Evolutionary conservation across 2,888 invertebrate species (phyloP), one percentile per base, ranked within the genome.

Genomic region (Penaeus monodon): DNA sequence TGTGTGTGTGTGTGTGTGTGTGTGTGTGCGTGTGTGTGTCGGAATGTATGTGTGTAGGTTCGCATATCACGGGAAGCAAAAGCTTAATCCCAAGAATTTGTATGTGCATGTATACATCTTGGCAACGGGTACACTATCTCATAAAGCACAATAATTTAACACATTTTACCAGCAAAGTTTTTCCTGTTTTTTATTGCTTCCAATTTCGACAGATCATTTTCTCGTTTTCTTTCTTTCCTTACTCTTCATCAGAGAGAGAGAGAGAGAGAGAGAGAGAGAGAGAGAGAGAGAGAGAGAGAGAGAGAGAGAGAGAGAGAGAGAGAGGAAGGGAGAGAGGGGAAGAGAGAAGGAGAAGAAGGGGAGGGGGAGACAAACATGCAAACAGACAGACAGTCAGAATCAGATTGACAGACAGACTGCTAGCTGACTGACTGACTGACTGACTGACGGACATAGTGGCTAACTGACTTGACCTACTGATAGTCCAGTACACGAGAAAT

Each of bases 241-340:
- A 6, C 38, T 73, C 8, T 73, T 38, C 27, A 33, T 73, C 10
- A 33, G 38, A 7, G 12, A 57, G 57, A 57, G 57, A 57, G 57
- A 73, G 8, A 38, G 20, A 38, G 22, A 29, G 27, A 33, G 73
- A 73, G 38, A 73, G 33, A 33, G 73, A 33, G 24, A 38, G 73
- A 38, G 73, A 33, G 20, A 33, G 33, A 38, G 73, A 38, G 33
- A 7, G 33, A 73, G 73, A 73, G 73, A 33, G 73, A 73, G 73
- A 73, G 73, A 33, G 73, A 73, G 73, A 73, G 73, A 33, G 73
- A 73, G 73, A 73, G 73, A 33, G 73, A 73, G 73, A 73, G 73
- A 33, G 73, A 73, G 73, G 33, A 33, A 33, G 73, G 33, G 73
- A 73, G 33, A 17, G 22, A 38, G 38, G 33, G 38, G 24, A 22